phyloP scores from a whole-genome alignment of 1,140 invertebrate genomes.

The Pantala flavescens region DNA sequence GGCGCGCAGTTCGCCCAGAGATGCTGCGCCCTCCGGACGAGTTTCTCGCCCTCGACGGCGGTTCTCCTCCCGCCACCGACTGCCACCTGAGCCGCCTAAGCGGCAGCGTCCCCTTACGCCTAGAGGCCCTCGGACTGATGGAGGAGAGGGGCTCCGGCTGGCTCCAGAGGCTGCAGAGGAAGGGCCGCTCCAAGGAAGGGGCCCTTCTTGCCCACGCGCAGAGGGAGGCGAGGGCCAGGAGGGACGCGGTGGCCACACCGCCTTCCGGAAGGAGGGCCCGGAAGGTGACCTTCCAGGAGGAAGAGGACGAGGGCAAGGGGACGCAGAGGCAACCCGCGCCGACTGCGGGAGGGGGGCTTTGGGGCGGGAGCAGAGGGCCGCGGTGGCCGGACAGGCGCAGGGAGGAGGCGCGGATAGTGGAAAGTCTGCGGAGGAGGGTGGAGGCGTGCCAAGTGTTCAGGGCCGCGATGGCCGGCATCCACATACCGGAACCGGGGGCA shows the following conservation, averaged over 20 bases:
- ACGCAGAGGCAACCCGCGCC: background rate
- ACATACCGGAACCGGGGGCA: background rate
- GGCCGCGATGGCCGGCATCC: background rate
- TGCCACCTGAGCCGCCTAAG: background rate
- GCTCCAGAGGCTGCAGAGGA: background rate
- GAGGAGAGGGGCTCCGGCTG: background rate
- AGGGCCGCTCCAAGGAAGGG: background rate
- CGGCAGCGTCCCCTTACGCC: background rate
- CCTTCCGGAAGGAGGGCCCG: background rate
- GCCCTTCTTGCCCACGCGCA: background rate
- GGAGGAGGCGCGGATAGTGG: background rate
- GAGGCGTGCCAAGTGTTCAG: background rate
- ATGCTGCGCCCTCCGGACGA: slow-evolving; percentile 1
- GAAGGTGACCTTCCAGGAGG: background rate
- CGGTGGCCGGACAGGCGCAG: background rate
- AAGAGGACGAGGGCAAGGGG: background rate
- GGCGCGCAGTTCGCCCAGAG: background rate
- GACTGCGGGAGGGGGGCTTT: background rate
- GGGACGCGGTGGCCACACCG: background rate
- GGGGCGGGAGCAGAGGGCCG: background rate
- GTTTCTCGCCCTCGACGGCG: background rate
- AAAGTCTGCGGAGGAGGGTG: background rate
- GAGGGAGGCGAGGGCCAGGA: background rate
- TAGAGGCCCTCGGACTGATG: background rate
- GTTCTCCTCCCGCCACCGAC: background rate